Conservation (phyloP, 2,888 invertebrate species). For the Tetragonisca angustula region DNA sequence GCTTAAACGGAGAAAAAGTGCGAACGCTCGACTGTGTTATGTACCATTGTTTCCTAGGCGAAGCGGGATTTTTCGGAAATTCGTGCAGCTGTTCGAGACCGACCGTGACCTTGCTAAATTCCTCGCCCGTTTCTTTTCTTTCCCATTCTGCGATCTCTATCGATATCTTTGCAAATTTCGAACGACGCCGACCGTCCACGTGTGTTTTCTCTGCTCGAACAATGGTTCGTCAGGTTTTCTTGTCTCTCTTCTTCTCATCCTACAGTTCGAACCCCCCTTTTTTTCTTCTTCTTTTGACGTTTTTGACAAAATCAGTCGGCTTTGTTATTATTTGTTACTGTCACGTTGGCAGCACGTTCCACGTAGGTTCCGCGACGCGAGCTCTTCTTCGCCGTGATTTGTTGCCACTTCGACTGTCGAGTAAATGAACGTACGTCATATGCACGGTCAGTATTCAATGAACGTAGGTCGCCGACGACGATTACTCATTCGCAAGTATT, state of each 20-base stretch:
- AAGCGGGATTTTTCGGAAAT: neutral
- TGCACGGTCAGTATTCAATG: constrained; percentile 57
- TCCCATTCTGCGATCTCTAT: no score
- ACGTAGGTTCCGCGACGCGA: neutral
- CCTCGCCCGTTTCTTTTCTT: no score
- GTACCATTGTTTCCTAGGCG: neutral
- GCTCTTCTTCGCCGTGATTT: constrained; percentile 8
- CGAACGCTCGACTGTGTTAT: no score
- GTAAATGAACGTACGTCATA: constrained; percentile 45
- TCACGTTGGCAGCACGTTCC: neutral
- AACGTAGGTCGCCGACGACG: constrained; percentile 45
- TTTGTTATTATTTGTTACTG: neutral
- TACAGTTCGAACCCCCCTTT: no score
- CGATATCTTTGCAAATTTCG: neutral
- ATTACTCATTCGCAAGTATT: constrained; percentile 51
- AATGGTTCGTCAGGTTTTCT: neutral
- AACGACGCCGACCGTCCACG: neutral
- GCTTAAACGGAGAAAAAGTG: no score
- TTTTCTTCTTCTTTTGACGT: neutral
- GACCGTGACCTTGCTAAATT: no score
- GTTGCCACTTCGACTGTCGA: constrained; percentile 25
- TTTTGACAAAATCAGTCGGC: neutral
- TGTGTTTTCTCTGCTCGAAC: neutral
- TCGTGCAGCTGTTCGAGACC: neutral
- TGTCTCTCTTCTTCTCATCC: no score